Base-by-base conservation (phyloP, 2,797 vertebrate species). In the Sibirionetta formosa region DNA sequence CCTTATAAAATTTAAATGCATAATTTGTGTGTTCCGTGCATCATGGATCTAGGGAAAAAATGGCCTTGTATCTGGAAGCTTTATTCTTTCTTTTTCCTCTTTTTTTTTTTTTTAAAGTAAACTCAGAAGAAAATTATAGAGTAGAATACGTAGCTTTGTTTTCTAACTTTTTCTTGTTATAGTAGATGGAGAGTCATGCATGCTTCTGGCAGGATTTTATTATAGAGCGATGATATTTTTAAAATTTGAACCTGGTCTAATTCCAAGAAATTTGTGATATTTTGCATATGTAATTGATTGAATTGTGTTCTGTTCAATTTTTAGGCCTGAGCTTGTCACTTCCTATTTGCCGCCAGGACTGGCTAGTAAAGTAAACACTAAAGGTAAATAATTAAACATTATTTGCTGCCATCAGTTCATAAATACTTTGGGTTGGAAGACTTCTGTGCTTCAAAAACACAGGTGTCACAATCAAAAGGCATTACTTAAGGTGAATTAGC, bases 261-360 rank as follows among this genome's bases (percentile, higher is more conserved):
- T 82, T 63, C 51, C 38, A 64, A 27, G 26, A 71, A 70, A 38
- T 77, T 16, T 19, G 27, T 60, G 44, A 42, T 20, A 10, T 64
- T 88, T 84, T 23, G 4, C 20, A 1, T 14, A 1, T 84, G 9
- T 44, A 72, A 60, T 33, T 82, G 56, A 90, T 56, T 64, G 36
- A 13, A n/a, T 84, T 79, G 12, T 82, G 1, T 82, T 93, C 36
- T 87, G 9, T 96, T 96, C 94, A 48, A 80, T 87, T 91, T 95
- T 50, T 71, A 98, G 98, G 78, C 98, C 97, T 63, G 97, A 98
- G 15, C 97, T 98, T 38, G 64, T 98, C 14, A 24, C 51, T 80
- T 96, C 98, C 48, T 94, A 96, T 92, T 88, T 98, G 91, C 98
- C 98, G 93, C 88, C 96, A 54, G 97, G 95, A 82, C 92, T 98